These are phyloP conservation scores for Cynopterus brachyotis DNA, from an alignment of 2,113 vertebrate genomes.

Conservation along the genomic window DNA sequence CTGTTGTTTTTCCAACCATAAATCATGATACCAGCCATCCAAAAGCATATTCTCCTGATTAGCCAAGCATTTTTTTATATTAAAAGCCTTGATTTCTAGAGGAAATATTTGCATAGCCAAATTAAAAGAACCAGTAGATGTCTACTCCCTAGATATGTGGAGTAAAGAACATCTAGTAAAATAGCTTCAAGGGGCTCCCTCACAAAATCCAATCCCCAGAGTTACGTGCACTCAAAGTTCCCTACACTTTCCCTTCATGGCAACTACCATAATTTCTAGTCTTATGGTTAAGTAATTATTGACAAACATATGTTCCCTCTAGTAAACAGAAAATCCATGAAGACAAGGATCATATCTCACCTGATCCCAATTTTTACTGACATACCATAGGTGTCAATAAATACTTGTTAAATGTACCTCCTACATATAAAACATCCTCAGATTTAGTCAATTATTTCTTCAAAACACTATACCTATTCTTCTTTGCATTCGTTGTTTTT, in stretches of 20 bases:
- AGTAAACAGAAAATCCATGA: neutral
- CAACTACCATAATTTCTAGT: neutral
- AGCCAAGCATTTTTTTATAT: neutral
- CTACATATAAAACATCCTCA: neutral
- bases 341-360: neutral
- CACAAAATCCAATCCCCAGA: neutral
- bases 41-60: neutral
- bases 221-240: neutral
- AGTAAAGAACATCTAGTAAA: neutral
- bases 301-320: neutral
- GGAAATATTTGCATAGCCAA: conserved; percentile 20
- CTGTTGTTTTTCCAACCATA: conserved; percentile 27
- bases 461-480: neutral
- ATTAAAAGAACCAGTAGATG: conserved; percentile 36
- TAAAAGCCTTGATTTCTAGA: conserved; percentile 20
- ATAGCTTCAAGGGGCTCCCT: neutral
- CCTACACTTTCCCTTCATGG: neutral
- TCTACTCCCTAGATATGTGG: neutral
- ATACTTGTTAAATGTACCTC: neutral
- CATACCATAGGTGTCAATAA: neutral
- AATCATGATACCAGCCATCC: neutral
- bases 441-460: neutral
- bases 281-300: neutral
- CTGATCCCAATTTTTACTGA: conserved; percentile 9
- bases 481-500: neutral